phyloP scores from a whole-genome alignment of 2,888 invertebrate genomes.

The Eurois occulta region DNA sequence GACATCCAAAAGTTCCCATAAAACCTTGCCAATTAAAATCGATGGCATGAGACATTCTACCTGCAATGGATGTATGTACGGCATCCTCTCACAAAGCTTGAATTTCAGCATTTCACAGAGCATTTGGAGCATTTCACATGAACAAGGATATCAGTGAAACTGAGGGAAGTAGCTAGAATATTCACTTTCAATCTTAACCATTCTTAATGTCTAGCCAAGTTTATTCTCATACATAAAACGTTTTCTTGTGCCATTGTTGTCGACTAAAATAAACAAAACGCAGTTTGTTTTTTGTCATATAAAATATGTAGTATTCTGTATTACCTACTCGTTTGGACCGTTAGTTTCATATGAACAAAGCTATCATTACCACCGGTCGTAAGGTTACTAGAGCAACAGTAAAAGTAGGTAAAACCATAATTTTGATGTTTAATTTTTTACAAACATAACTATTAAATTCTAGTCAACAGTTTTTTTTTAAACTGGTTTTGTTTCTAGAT shows the following conservation, averaged over 20 bases:
- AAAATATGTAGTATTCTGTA: constrained; percentile 23
- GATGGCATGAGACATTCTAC: neutral
- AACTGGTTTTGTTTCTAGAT: constrained; percentile 30
- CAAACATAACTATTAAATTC: constrained; percentile 7
- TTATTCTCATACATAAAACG: constrained; percentile 49
- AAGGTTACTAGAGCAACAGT: constrained; percentile 65
- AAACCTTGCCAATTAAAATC: neutral
- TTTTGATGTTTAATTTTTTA: constrained; percentile 42
- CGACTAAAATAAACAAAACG: constrained; percentile 10
- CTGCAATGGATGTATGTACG: neutral
- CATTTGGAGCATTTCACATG: too few species aligned
- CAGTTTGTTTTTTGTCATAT: constrained; percentile 42
- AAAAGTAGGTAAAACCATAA: constrained; percentile 63
- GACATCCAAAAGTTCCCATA: neutral
- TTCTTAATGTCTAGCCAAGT: constrained; percentile 9
- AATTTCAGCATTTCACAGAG: too few species aligned
- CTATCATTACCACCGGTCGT: constrained; percentile 58
- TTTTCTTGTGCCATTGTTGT: constrained; percentile 57
- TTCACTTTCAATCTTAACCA: constrained; percentile 34
- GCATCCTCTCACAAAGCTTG: neutral
- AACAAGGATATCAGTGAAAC: neutral
- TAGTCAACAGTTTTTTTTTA: constrained; percentile 20
- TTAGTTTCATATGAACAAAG: constrained; percentile 55
- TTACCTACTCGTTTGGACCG: constrained; percentile 42
- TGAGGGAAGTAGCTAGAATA: neutral